phyloP scores from a whole-genome alignment of 2,888 invertebrate genomes.

The Dendrolimus houi region DNA sequence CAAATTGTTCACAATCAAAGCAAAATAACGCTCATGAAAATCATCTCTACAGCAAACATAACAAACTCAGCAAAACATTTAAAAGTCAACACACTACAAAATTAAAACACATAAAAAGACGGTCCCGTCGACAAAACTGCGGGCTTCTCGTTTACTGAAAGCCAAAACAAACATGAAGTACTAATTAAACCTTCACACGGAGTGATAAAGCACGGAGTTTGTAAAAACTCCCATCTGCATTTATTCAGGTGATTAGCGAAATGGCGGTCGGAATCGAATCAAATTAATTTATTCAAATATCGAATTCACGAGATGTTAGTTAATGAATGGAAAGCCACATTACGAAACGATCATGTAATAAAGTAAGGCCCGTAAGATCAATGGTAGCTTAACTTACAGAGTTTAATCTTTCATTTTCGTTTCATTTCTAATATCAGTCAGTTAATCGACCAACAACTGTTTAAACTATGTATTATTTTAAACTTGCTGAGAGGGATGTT shows the following conservation, averaged over 20 bases:
- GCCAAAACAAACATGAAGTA: conserved; percentile 40
- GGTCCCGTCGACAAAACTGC: conserved; percentile 18
- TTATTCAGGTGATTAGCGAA: background rate
- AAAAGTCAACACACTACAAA: conserved; percentile 20
- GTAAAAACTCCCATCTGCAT: conserved; percentile 20
- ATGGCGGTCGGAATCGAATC: background rate
- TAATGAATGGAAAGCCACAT: background rate
- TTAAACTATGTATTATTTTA: no score
- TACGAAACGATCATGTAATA: no score
- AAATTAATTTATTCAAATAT: conserved; percentile 2
- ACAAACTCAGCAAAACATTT: conserved; percentile 11
- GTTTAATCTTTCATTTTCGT: no score
- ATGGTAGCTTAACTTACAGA: no score
- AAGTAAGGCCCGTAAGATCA: no score
- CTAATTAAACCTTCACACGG: conserved; percentile 40
- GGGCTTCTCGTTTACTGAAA: conserved; percentile 20
- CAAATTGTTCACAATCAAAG: background rate
- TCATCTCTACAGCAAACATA: conserved; percentile 8
- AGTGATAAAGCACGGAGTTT: conserved; percentile 41
- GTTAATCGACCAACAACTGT: no score
- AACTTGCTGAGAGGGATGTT: no score
- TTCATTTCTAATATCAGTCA: no score
- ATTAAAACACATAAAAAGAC: conserved; percentile 30
- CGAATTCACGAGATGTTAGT: conserved; percentile 2
- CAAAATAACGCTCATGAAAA: background rate